Conservation (phyloP, 2,888 invertebrate species). For the Orchesella flavescens region DNA sequence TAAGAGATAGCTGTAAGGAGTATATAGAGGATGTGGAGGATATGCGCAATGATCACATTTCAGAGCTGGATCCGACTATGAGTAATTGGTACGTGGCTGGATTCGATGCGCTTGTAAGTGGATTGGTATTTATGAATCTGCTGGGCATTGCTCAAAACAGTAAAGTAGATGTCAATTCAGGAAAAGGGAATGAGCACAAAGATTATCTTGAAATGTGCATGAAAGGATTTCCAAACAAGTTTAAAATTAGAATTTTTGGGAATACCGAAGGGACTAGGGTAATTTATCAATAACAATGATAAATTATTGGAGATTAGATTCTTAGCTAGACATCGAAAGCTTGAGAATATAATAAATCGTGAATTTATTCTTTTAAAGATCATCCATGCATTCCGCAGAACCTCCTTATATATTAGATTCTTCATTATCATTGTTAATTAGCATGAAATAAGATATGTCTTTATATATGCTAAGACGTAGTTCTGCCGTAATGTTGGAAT, state of each 20-base stretch:
- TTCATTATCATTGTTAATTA: too few species aligned
- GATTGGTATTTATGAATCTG: constrained; percentile 52
- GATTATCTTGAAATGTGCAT: constrained; percentile 18
- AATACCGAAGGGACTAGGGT: not conserved
- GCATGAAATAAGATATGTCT: too few species aligned
- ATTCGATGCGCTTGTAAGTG: constrained; percentile 57
- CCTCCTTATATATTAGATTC: too few species aligned
- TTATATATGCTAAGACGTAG: too few species aligned
- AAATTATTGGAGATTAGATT: too few species aligned
- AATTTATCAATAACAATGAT: too few species aligned
- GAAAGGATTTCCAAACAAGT: not conserved
- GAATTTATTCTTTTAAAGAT: too few species aligned
- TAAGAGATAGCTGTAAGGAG: not conserved
- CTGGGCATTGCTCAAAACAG: not conserved
- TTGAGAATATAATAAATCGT: too few species aligned
- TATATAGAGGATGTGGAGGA: constrained; percentile 44
- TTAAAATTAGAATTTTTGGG: constrained; percentile 17
- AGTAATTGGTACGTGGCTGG: constrained; percentile 53
- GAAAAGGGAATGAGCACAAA: not conserved
- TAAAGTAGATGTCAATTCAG: constrained; percentile 6
- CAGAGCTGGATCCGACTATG: constrained; percentile 47
- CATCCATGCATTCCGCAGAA: too few species aligned
- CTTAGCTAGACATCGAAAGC: too few species aligned
- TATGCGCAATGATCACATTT: constrained; percentile 10
- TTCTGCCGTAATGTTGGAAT: too few species aligned